A percentile compares a stretch with the other conserved stretches of the same genome.
Evolutionary conservation across 2,888 invertebrate genomes (phyloP).

Genomic region (Sphecodes monilicornis): DNA sequence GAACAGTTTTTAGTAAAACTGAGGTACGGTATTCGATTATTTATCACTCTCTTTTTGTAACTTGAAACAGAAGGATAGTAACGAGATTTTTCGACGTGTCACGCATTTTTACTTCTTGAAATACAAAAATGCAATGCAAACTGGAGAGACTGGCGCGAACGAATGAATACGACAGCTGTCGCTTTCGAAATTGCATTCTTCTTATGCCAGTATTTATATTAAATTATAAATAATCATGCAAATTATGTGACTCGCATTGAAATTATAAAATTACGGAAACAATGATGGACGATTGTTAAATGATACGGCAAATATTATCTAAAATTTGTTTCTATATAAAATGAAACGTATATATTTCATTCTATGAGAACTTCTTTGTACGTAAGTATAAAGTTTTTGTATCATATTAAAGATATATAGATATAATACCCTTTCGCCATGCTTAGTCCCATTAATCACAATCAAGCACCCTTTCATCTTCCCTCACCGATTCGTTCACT

Average conservation of each 20-base stretch:
- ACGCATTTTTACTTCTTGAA: neutral
- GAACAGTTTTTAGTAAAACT: neutral
- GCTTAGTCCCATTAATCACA: neutral
- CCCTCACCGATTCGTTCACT: neutral
- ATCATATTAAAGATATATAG: too few relatives aligned
- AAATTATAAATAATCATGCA: neutral
- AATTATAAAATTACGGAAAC: neutral
- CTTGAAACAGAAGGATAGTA: neutral
- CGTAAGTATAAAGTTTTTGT: neutral
- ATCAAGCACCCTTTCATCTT: neutral
- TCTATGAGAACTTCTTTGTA: neutral
- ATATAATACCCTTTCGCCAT: neutral
- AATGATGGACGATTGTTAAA: neutral
- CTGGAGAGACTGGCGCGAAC: neutral
- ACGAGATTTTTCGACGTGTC: neutral
- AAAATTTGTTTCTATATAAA: neutral
- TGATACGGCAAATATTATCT: neutral
- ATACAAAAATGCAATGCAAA: neutral
- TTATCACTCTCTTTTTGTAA: neutral
- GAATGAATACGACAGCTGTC: neutral
- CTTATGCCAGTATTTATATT: neutral
- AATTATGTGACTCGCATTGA: neutral
- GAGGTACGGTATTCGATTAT: neutral
- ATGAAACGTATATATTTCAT: too few relatives aligned
- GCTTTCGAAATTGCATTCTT: neutral